Base-by-base conservation (phyloP, 64 coral and sea anemone species). In the Dendrophyllia cribrosa region DNA sequence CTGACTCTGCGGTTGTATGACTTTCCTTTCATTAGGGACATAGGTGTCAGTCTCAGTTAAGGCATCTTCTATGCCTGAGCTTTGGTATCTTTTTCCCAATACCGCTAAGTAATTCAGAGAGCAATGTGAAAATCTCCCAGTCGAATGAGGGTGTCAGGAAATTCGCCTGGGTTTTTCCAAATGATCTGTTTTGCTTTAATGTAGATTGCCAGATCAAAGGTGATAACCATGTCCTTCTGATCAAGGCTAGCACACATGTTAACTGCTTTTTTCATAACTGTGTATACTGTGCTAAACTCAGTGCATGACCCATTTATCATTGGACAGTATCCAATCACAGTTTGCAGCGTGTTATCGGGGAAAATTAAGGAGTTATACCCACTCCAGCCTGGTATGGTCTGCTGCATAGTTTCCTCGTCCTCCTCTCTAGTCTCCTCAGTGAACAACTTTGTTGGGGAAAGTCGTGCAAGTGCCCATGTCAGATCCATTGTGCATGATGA, bases 71-170 rank as follows among this genome's bases (percentile, higher is more conserved):
- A 88, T 20, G 24, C 84, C 91, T 9, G 49, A 87, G 63, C 26
- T 78, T 15, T 70, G n/a, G 15, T 80, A 80, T 6, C 23, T 63
- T 50, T 88, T 86, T 58, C 82, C 82, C n/a, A 92, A 61, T 4
- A 93, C 68, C 4, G 82, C 62, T 8, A 85, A 49, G 58, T 75
- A 92, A 24, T 75, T 84, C n/a, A n/a, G 17, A 92, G 46, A 19
- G 81, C 81, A 55, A 86, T 76, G 24, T 92, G 90, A 51, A 92
- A 91, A 60, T 66, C 34, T 21, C 72, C 90, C n/a, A 77, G 26
- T 17, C 90, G 46, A 51, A 77, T 16, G 17, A 92, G 20, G 5
- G 84, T 68, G 49, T 78, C n/a, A 17, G 44, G n/a, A 72, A 89
- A 89, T 71, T 89, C 88, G 13, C 47, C 74, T 10, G 76, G 88